These are phyloP conservation scores for Molossus molossus DNA, from an alignment of 2,797 vertebrate species.

Conservation along the genomic window DNA sequence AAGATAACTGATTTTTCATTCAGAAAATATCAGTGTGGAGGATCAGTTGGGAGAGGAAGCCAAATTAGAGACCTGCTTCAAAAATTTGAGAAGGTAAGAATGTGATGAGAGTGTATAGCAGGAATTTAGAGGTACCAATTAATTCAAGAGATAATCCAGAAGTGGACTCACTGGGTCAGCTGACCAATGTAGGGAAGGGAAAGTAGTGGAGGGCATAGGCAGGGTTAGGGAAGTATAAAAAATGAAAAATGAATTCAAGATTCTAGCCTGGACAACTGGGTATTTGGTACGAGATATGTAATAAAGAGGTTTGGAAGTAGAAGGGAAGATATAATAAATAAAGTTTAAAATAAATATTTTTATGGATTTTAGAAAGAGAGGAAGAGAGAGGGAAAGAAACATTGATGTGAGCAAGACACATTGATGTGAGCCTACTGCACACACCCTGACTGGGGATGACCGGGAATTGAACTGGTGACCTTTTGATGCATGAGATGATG, in stretches of 20 bases:
- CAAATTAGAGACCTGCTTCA: slow-evolving; percentile 17
- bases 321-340: not conserved
- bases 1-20: slow-evolving; percentile 3
- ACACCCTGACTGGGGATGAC: too few relatives aligned
- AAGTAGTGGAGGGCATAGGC: not conserved
- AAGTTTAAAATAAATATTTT: not conserved
- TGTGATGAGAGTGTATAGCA: not conserved
- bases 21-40: not conserved
- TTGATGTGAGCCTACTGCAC: too few relatives aligned
- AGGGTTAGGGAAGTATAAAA: not conserved
- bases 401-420: too few relatives aligned
- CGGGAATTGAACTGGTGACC: too few relatives aligned
- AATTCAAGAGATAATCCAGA: not conserved
- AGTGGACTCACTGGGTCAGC: not conserved
- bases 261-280: not conserved
- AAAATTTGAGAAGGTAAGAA: slow-evolving; percentile 31
- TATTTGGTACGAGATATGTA: not conserved
- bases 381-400: too few relatives aligned
- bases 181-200: not conserved
- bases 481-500: too few relatives aligned
- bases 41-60: not conserved
- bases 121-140: not conserved
- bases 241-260: not conserved
- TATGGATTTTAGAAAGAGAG: too few relatives aligned
- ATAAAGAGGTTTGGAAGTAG: not conserved